Percentiles rank a stretch among this genome's conserved stretches.
phyloP scores from a whole-genome alignment of 2,797 vertebrate genomes.

The Thaleichthys pacificus region DNA sequence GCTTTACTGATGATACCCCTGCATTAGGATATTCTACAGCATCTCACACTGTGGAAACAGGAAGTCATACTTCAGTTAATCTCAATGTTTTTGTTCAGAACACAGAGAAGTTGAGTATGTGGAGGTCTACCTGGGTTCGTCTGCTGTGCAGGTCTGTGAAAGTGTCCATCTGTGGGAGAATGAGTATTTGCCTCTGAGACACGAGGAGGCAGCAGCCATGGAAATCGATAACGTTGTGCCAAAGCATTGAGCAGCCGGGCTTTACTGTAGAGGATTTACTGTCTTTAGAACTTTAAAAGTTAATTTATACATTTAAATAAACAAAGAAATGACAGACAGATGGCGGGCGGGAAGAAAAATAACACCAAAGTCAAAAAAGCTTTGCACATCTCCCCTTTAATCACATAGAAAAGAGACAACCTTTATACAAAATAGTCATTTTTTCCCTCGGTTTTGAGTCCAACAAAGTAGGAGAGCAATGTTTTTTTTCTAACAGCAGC shows the following conservation, averaged over 20 bases:
- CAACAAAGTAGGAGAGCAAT: constrained; percentile 39
- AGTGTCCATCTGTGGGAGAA: constrained; percentile 14
- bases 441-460: constrained; percentile 31
- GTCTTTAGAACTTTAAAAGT: not conserved
- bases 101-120: constrained; percentile 28
- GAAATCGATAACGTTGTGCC: constrained; percentile 30
- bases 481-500: constrained; percentile 38
- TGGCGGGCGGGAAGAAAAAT: not conserved
- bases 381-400: constrained; percentile 49
- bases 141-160: constrained; percentile 34
- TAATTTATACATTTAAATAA: constrained; percentile 2
- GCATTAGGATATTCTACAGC: constrained; percentile 3
- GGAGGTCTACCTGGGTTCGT: constrained; percentile 12
- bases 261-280: constrained; percentile 23
- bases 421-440: constrained; percentile 55
- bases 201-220: constrained; percentile 12
- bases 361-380: constrained; percentile 8
- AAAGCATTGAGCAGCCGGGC: not conserved
- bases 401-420: constrained; percentile 47
- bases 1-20: constrained; percentile 9
- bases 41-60: constrained; percentile 8
- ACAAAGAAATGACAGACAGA: too few relatives aligned
- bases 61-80: constrained; percentile 22
- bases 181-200: constrained; percentile 8
- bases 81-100: constrained; percentile 22